These are phyloP conservation scores for Lamellibrachia luymesi DNA, from an alignment of 1,140 invertebrate genomes.

Conservation along the genomic window DNA sequence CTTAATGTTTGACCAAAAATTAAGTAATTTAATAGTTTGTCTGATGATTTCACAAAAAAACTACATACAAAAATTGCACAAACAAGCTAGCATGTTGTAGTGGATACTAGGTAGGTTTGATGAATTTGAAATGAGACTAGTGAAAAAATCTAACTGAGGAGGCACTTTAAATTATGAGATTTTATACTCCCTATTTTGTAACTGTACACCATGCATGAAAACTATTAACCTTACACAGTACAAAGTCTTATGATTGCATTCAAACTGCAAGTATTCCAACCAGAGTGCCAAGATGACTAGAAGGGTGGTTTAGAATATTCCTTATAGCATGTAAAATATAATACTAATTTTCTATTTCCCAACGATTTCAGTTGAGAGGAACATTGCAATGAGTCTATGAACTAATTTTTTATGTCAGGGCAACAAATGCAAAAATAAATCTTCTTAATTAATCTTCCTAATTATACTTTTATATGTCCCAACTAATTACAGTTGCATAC, in stretches of 20 bases:
- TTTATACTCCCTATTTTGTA: neutral
- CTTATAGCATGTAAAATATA: neutral
- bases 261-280: neutral
- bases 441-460: neutral
- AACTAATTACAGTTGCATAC: too few relatives aligned
- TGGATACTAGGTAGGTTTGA: too few relatives aligned
- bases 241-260: neutral
- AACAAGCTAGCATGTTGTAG: too few relatives aligned
- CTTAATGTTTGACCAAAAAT: too few relatives aligned
- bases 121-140: too few relatives aligned
- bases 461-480: neutral
- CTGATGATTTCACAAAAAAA: too few relatives aligned
- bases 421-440: neutral
- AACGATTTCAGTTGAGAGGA: neutral
- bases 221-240: neutral
- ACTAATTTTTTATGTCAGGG: conserved; percentile 1
- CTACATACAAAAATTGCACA: too few relatives aligned
- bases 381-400: conserved; percentile 7
- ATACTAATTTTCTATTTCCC: neutral
- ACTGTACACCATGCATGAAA: neutral
- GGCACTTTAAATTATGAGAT: neutral
- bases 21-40: too few relatives aligned
- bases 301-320: neutral
- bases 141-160: too few relatives aligned
- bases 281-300: neutral